Evolutionary conservation across 2,888 invertebrate genomes (phyloP).

Genomic region (Macrophya annulata): DNA sequence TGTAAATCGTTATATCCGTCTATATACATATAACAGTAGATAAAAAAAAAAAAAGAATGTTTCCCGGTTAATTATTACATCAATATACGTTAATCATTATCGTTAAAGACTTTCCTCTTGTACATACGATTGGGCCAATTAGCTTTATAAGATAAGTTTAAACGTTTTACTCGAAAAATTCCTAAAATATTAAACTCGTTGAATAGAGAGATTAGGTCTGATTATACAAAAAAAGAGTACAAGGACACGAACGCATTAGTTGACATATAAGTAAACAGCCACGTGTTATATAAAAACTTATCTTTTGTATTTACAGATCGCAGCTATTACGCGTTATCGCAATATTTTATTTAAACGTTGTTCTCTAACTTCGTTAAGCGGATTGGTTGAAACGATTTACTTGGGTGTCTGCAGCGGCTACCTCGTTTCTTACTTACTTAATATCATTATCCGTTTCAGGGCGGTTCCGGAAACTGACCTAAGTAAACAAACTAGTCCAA

Average conservation of each 20-base stretch:
- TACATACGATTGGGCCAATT: background rate
- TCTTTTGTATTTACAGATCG: constrained; percentile 54
- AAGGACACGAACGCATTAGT: constrained; percentile 36
- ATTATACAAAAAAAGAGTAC: constrained; percentile 43
- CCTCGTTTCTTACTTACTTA: background rate
- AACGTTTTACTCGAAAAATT: constrained; percentile 26
- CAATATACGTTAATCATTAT: background rate
- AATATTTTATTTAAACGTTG: background rate
- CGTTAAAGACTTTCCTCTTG: background rate
- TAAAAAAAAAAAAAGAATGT: no score
- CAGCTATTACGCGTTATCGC: constrained; percentile 13
- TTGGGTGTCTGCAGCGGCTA: background rate
- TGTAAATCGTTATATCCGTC: background rate
- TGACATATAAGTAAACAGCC: constrained; percentile 53
- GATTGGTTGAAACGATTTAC: background rate
- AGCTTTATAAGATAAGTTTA: background rate
- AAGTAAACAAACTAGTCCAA: constrained; percentile 46
- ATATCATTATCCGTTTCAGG: background rate
- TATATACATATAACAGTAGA: no score
- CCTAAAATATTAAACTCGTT: constrained; percentile 30
- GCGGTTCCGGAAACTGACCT: constrained; percentile 46
- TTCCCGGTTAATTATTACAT: no score
- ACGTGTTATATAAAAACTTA: constrained; percentile 57
- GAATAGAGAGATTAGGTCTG: background rate
- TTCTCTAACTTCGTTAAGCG: background rate